Conservation (phyloP, 2,113 vertebrate species). For the Tragelaphus strepsiceros region DNA sequence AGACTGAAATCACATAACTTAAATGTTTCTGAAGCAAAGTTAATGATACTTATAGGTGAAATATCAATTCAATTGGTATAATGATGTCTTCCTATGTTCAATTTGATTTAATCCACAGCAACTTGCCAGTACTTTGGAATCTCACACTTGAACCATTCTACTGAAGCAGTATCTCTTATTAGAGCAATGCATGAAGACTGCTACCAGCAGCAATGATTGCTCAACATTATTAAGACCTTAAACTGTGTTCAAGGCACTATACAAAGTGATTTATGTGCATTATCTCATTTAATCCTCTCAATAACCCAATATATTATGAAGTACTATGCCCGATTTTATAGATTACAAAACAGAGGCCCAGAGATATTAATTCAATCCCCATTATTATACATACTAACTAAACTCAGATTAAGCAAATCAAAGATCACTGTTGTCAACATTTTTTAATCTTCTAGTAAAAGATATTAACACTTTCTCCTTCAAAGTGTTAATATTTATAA, state of each 20-base stretch:
- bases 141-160: not conserved
- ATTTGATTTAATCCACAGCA: not conserved
- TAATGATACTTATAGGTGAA: not conserved
- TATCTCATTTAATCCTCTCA: not conserved
- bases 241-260: not conserved
- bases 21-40: not conserved
- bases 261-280: not conserved
- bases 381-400: not conserved
- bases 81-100: not conserved
- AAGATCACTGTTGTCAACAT: not conserved
- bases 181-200: not conserved
- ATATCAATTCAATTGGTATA: not conserved
- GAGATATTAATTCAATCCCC: not conserved
- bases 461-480: not conserved
- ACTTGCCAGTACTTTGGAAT: not conserved
- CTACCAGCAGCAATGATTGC: not conserved
- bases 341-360: not conserved
- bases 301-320: not conserved
- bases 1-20: not conserved
- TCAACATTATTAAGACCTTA: not conserved
- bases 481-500: not conserved
- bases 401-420: not conserved
- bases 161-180: not conserved
- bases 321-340: not conserved
- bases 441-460: slow-evolving; percentile 3